phyloP scores from a whole-genome alignment of 2,113 vertebrate species.

The Silurus glanis region DNA sequence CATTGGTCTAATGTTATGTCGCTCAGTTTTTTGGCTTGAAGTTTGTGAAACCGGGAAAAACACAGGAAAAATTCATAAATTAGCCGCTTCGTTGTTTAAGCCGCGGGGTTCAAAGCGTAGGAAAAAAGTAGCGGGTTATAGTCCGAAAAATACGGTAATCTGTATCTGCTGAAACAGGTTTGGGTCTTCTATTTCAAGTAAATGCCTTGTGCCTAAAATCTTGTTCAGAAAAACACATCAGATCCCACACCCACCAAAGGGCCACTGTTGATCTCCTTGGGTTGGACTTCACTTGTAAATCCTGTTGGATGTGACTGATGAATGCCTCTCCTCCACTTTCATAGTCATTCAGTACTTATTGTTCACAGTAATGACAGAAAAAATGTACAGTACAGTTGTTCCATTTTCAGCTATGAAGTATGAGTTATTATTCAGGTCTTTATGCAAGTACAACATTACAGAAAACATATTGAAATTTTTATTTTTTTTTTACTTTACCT shows the following conservation, averaged over 20 bases:
- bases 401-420: not conserved
- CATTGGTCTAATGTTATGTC: too few relatives aligned
- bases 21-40: too few relatives aligned
- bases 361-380: not conserved
- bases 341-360: not conserved
- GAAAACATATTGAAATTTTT: not conserved
- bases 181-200: too few relatives aligned
- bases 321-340: not conserved
- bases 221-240: too few relatives aligned
- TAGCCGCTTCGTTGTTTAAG: too few relatives aligned
- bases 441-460: not conserved
- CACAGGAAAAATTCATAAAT: too few relatives aligned
- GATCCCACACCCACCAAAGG: not conserved
- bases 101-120: too few relatives aligned
- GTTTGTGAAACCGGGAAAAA: too few relatives aligned
- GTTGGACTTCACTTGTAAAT: not conserved
- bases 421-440: not conserved
- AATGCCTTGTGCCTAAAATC: too few relatives aligned
- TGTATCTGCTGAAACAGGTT: too few relatives aligned
- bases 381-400: not conserved
- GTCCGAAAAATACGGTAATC: too few relatives aligned
- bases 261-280: not conserved
- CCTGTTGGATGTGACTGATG: not conserved
- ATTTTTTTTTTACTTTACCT: not conserved
- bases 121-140: too few relatives aligned